Evolutionary conservation across 2,888 invertebrate species (phyloP).

Genomic region (Parnassius mnemosyne): DNA sequence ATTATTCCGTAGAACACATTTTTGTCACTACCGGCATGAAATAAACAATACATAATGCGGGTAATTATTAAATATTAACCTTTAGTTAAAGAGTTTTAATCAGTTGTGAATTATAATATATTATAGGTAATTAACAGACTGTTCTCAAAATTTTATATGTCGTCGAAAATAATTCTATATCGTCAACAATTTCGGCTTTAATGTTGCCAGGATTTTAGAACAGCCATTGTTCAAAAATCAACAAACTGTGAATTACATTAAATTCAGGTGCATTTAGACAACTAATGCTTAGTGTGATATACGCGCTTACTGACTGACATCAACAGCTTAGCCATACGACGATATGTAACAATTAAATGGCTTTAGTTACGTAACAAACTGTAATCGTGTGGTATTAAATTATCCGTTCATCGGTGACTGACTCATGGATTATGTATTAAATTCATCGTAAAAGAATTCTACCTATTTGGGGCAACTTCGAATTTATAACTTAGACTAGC

Average conservation of each 20-base stretch:
- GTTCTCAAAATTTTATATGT: no score
- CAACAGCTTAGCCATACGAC: not conserved
- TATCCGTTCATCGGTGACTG: not conserved
- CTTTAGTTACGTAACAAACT: not conserved
- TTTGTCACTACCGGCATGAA: not conserved
- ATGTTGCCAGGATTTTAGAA: no score
- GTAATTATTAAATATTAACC: not conserved
- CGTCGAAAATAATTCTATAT: no score
- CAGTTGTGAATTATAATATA: no score
- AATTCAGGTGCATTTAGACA: no score
- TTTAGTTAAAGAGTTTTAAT: not conserved
- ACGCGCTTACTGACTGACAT: not conserved
- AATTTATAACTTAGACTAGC: conserved; percentile 22
- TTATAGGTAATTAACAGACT: no score
- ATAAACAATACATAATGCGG: not conserved
- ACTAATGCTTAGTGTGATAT: no score
- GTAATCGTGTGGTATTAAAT: conserved; percentile 9
- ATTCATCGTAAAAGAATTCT: conserved; percentile 21
- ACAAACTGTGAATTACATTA: no score
- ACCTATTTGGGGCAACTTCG: conserved; percentile 58
- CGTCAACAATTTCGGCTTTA: no score
- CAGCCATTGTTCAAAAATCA: no score
- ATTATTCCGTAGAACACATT: no score
- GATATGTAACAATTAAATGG: not conserved
- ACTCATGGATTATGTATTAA: conserved; percentile 34